Evolutionary conservation across 2,113 vertebrate species (phyloP).

Genomic region (Saccopteryx bilineata): DNA sequence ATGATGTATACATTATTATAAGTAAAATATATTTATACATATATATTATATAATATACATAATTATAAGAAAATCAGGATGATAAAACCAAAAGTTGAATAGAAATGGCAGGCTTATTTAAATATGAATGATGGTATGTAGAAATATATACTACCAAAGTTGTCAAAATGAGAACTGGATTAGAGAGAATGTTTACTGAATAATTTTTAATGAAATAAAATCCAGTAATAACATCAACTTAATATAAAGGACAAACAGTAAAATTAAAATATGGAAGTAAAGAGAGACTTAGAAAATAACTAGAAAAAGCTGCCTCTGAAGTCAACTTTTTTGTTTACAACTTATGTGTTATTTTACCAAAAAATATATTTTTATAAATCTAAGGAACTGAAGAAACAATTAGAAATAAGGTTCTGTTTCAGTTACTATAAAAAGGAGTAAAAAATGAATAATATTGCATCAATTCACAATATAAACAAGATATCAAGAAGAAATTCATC

Average conservation of each 20-base stretch:
- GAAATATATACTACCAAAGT: background rate
- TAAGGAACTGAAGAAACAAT: background rate
- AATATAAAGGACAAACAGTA: background rate
- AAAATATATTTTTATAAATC: background rate
- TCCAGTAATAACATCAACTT: background rate
- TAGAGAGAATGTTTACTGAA: background rate
- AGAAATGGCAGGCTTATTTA: background rate
- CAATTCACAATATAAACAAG: background rate
- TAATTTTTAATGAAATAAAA: background rate
- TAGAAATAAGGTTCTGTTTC: background rate
- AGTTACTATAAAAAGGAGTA: background rate
- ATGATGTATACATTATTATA: background rate
- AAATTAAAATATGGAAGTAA: background rate
- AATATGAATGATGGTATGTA: background rate
- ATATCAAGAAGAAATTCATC: background rate
- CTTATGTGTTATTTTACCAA: background rate
- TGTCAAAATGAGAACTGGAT: background rate
- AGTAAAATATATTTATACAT: background rate
- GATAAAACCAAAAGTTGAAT: background rate
- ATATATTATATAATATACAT: background rate
- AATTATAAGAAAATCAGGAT: background rate
- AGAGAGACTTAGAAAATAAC: background rate
- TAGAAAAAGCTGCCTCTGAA: background rate
- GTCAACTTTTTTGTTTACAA: background rate
- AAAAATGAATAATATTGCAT: background rate